Percentiles rank a stretch among this genome's conserved stretches.
These are phyloP conservation scores for Stegodyphus mimosarum DNA, from an alignment of 1,140 invertebrate genomes.

Conservation along the genomic window DNA sequence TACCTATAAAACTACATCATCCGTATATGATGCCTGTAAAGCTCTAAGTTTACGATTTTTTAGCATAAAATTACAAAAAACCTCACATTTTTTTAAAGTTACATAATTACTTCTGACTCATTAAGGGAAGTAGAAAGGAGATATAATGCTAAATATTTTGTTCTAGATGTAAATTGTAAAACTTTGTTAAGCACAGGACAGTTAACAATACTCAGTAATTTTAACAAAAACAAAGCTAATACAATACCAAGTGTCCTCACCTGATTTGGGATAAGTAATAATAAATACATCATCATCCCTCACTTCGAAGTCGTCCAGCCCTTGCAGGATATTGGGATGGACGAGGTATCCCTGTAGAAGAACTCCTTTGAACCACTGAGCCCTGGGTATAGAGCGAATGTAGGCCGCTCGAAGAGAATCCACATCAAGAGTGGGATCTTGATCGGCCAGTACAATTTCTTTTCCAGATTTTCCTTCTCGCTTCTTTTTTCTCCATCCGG, in stretches of 20 bases:
- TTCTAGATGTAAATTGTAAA: no score
- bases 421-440: constrained; percentile 3
- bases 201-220: no score
- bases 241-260: constrained; percentile 14
- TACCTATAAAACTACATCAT: no score
- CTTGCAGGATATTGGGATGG: constrained; percentile 54
- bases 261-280: constrained; percentile 68
- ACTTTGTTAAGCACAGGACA: no score
- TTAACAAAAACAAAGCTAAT: no score
- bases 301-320: constrained; percentile 61
- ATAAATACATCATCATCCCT: constrained; percentile 68
- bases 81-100: no score
- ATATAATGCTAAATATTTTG: no score
- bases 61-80: no score
- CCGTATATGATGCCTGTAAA: no score
- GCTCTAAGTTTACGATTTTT: no score
- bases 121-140: no score
- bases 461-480: neutral
- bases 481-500: constrained; percentile 12
- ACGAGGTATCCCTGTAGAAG: constrained; percentile 64
- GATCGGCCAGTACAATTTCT: constrained; percentile 21
- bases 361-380: constrained; percentile 60
- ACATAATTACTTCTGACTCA: no score
- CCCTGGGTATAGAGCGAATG: constrained; percentile 61
- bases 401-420: constrained; percentile 53